Conservation (phyloP, 1,140 invertebrate species). For the Aphelinus certus region DNA sequence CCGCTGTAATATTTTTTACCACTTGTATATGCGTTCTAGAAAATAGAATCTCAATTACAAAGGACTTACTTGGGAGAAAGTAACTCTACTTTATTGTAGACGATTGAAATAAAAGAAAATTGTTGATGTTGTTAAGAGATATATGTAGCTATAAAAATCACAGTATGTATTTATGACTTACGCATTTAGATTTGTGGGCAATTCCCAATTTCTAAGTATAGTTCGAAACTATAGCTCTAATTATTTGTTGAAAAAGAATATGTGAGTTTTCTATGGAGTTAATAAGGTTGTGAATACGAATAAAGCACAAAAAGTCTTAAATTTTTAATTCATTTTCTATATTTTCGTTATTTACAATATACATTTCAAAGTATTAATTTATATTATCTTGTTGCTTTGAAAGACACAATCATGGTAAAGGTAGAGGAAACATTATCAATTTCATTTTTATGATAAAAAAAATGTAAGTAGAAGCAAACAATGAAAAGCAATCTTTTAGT, state of each 20-base stretch:
- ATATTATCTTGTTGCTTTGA: constrained; percentile 28
- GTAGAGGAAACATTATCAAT: constrained; percentile 25
- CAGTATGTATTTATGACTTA: no score
- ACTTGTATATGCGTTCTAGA: background rate
- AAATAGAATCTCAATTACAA: background rate
- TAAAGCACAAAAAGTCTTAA: constrained; percentile 11
- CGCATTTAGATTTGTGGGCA: no score
- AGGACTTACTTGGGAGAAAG: no score
- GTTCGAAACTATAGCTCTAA: no score
- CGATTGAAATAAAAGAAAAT: background rate
- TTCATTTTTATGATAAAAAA: constrained; percentile 17
- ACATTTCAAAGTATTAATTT: constrained; percentile 36
- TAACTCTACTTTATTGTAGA: no score
- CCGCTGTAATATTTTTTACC: background rate
- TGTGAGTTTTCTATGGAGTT: background rate
- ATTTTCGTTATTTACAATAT: constrained; percentile 43
- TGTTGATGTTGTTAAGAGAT: constrained; percentile 5
- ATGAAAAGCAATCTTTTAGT: constrained; percentile 34
- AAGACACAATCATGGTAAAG: constrained; percentile 33
- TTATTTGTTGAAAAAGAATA: background rate
- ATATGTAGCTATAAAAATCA: background rate
- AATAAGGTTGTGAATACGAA: constrained; percentile 1
- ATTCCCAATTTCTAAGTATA: no score
- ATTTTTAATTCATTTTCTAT: constrained; percentile 38
- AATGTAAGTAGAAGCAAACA: constrained; percentile 31